Evolutionary conservation across 2,888 invertebrate genomes (phyloP), one percentile per base, ranked within the genome.

Genomic region (Tinea pellionella): DNA sequence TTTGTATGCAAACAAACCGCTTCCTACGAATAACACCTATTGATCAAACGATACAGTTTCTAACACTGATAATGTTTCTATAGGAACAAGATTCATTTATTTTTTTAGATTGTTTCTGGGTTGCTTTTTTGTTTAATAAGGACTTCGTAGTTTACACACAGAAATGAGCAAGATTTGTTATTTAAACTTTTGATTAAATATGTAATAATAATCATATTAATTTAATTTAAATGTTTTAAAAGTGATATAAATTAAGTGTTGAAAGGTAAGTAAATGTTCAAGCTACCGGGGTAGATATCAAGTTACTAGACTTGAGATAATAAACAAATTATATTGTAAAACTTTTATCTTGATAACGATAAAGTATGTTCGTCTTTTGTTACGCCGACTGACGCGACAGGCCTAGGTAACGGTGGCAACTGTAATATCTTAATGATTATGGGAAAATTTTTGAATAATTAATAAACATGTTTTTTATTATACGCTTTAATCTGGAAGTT

Each of bases 251-350:
- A 24, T 24, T 3, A 24, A 24, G 24, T 37, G 37, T 37, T 37
- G 37, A 37, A 9, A 37, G n/a, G 37, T 37, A 12, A 9, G n/a
- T 37, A 6, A 9, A 9, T 6, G 2, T 12, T 37, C 13, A 15
- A 9, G 13, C 47, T 47, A n/a, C 47, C 47, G 47, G n/a, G 3
- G 47, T 47, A 47, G 47, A 47, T 47, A 47, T 13, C 37, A 47
- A 47, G 47, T 47, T 47, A 47, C 47, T 47, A 15, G 47, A n/a
- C 13, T 9, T 47, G 9, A 47, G 30, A 32, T 32, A 30, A 32
- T 57, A 57, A 32, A 57, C 15, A 32, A 57, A 57, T 57, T 57
- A 57, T 57, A 57, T 57, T 57, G 57, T 57, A 32, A 57, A 57
- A 57, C 12, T 57, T 57, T 57, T 57, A 57, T 57, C 32, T 4